Percentiles rank a stretch among this genome's conserved stretches.
These are phyloP conservation scores for Montipora sp. DNA, from an alignment of 64 coral and sea anemone species.

Conservation along the genomic window DNA sequence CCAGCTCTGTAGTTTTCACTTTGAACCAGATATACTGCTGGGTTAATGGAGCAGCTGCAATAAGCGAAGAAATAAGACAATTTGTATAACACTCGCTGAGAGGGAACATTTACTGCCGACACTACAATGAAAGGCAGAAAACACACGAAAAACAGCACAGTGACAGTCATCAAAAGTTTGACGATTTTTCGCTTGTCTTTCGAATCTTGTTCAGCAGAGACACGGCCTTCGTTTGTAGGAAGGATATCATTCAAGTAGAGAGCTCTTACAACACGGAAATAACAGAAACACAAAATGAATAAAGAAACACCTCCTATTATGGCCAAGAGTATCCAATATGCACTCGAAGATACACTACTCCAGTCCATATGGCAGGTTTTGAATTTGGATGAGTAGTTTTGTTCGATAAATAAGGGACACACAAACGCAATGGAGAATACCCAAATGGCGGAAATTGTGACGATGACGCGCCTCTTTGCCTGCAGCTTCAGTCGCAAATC, in stretches of 20 bases:
- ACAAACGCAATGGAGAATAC: conserved; percentile 31
- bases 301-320: background rate
- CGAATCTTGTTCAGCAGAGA: background rate
- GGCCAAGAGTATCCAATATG: conserved; percentile 25
- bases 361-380: conserved; percentile 33
- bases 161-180: conserved; percentile 60
- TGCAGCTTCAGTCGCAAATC: conserved; percentile 17
- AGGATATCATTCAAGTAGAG: conserved; percentile 60
- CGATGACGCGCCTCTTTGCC: conserved; percentile 19
- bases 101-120: conserved; percentile 14
- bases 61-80: conserved; percentile 49
- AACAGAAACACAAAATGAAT: conserved; percentile 27
- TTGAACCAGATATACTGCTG: conserved; percentile 68
- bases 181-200: conserved; percentile 64
- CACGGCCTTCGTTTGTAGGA: background rate
- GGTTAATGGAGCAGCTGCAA: conserved; percentile 44
- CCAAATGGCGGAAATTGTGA: conserved; percentile 40
- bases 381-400: conserved; percentile 16
- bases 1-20: conserved; percentile 71
- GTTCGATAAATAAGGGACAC: conserved; percentile 23
- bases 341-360: conserved; percentile 2
- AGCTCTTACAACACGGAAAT: conserved; percentile 43
- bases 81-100: conserved; percentile 13
- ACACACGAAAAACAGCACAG: conserved; percentile 43
- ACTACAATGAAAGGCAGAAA: conserved; percentile 43